Evolutionary conservation across 2,888 invertebrate species (phyloP), one percentile per base, ranked within the genome.

Genomic region (Morpho achilles): DNA sequence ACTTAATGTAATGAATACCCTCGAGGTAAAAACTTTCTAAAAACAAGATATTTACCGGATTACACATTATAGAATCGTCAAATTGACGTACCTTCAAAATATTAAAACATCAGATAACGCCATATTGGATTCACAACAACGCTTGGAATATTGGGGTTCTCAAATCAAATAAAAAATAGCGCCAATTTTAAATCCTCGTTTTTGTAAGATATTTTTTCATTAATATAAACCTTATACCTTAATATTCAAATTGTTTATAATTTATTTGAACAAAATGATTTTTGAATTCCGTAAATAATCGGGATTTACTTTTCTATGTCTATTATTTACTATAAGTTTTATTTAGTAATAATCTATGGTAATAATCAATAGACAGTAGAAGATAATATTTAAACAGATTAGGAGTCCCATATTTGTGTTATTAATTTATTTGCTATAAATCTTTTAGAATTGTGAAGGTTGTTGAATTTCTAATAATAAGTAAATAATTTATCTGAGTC

Each of bases 71-170:
- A 87, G 80, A 87, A 86, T 89, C 89, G 89, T 90, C 89, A 88
- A 85, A 88, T 81, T 90, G 91, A 91, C 91, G 89, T 91, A 89
- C 91, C 90, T 89, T 90, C 88, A 90, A 86, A 90, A 87, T 79
- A 87, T 84, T 84, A 87, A 83, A 90, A 90, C 90, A 91, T 91
- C 87, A 88, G 87, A 84, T 87, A 87, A 86, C 93, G 93, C 93
- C 93, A 93, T 93, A 92, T 93, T 93, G 92, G 91, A 93, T 93
- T 91, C 92, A 93, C 92, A 93, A 93, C 93, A 93, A 93, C 93
- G 93, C 93, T 92, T 92, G 87, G 92, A 91, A 91, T 76, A 72
- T 71, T 60, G 90, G 91, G 91, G 91, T 88, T 90, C 87, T 79
- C 91, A 85, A 82, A 79, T 77, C 67, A 70, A 79, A 74, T 60